phyloP scores from a whole-genome alignment of 2,888 invertebrate species.

The Polydrusus cervinus region DNA sequence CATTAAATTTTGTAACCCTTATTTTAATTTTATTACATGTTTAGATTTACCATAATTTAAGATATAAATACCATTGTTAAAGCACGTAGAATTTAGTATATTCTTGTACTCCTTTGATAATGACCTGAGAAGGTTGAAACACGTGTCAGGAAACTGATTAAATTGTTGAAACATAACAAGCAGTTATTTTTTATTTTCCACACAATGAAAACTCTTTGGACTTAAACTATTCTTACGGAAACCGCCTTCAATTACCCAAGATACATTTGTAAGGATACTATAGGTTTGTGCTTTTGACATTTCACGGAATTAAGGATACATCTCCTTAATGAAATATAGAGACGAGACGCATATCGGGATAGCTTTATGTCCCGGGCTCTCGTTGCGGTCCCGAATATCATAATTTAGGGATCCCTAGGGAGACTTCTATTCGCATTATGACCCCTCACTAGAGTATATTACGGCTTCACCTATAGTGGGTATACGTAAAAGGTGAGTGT shows the following conservation, averaged over 20 bases:
- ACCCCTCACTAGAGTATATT: conserved; percentile 13
- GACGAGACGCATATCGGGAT: conserved; percentile 37
- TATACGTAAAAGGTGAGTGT: neutral
- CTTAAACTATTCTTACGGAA: too few species aligned
- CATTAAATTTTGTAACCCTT: too few species aligned
- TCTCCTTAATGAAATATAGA: conserved; percentile 39
- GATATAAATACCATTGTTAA: too few species aligned
- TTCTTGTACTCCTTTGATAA: too few species aligned
- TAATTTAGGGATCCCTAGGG: conserved; percentile 44
- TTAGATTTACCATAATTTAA: too few species aligned
- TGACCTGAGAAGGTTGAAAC: too few species aligned
- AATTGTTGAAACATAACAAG: too few species aligned
- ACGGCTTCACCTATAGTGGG: conserved; percentile 29
- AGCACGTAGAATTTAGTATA: too few species aligned
- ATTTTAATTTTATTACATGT: too few species aligned
- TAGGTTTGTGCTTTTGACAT: conserved; percentile 22
- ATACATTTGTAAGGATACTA: conserved; percentile 1
- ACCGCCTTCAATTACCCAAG: neutral
- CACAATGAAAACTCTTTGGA: too few species aligned
- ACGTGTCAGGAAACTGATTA: too few species aligned
- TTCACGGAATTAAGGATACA: conserved; percentile 14
- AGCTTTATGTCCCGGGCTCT: conserved; percentile 32
- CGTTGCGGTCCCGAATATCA: conserved; percentile 44
- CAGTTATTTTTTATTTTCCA: too few species aligned
- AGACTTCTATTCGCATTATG: conserved; percentile 44